Evolutionary conservation across 2,797 vertebrate genomes (phyloP).

Genomic region (Pristis pectinata): DNA sequence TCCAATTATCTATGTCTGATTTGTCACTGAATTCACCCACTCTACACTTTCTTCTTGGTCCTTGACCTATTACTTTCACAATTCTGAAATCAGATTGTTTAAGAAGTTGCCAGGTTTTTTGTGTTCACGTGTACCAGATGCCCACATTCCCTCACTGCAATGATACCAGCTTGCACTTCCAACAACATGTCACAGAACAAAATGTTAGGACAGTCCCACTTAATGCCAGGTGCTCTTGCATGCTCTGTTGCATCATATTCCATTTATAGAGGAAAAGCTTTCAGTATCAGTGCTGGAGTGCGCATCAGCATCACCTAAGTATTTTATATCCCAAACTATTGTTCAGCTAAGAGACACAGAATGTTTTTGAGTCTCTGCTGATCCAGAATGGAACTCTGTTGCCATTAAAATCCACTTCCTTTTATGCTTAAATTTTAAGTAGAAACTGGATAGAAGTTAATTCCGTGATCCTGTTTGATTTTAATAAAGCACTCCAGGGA

Average conservation of each 20-base stretch:
- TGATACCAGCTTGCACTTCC: not conserved
- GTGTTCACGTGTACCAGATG: not conserved
- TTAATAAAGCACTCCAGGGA: not conserved
- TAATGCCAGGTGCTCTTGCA: not conserved
- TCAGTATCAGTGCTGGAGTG: not conserved
- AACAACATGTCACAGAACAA: not conserved
- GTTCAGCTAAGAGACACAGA: not conserved
- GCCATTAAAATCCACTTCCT: not conserved
- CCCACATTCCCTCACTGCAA: not conserved
- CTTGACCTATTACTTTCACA: not conserved
- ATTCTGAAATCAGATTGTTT: not conserved
- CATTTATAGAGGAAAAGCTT: not conserved
- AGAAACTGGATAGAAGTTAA: not conserved
- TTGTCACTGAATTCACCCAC: too few species aligned
- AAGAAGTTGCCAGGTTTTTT: not conserved
- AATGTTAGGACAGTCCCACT: not conserved
- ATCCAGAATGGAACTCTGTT: not conserved
- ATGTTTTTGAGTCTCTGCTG: not conserved
- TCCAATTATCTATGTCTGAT: too few species aligned
- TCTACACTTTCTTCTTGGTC: not conserved
- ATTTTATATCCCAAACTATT: not conserved
- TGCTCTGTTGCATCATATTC: not conserved
- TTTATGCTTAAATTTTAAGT: not conserved
- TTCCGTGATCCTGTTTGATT: not conserved
- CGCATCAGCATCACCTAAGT: not conserved